These are phyloP conservation scores for Neodiprion virginianus DNA, from an alignment of 1,140 invertebrate genomes.

Conservation along the genomic window DNA sequence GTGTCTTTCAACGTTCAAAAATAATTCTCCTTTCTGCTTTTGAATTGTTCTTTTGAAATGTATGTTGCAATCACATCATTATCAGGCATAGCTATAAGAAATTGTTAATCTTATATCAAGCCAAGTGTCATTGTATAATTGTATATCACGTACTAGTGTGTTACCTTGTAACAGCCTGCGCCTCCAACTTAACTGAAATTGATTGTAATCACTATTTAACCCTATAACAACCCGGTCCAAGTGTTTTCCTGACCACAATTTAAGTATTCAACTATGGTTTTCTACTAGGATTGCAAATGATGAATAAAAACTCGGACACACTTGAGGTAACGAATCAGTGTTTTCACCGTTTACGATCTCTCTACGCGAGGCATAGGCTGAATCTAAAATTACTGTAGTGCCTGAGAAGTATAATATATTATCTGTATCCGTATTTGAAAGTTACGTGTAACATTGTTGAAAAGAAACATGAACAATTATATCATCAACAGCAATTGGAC, in stretches of 20 bases:
- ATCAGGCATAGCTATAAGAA: constrained; percentile 19
- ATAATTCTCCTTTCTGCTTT: background rate
- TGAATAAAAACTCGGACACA: background rate
- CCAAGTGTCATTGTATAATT: constrained; percentile 20
- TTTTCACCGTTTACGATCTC: background rate
- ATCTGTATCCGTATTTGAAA: background rate
- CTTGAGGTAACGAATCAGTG: background rate
- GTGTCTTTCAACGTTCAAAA: background rate
- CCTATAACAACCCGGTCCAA: constrained; percentile 9
- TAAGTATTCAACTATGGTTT: background rate
- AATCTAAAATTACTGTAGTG: constrained; percentile 20
- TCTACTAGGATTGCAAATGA: background rate
- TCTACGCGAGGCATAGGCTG: constrained; percentile 10
- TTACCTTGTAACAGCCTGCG: constrained; percentile 29
- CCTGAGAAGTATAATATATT: constrained; percentile 16
- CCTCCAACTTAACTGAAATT: constrained; percentile 22
- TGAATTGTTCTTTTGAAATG: background rate
- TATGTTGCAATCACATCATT: background rate
- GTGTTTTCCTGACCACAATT: constrained; percentile 13
- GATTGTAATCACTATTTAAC: constrained; percentile 7
- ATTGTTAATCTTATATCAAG: constrained; percentile 18
- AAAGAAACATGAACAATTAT: constrained; percentile 1
- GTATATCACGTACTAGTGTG: constrained; percentile 28
- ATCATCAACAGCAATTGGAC: background rate
- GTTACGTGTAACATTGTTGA: constrained; percentile 14